phyloP scores from a whole-genome alignment of 2,797 vertebrate genomes.

The Natrix natrix region DNA sequence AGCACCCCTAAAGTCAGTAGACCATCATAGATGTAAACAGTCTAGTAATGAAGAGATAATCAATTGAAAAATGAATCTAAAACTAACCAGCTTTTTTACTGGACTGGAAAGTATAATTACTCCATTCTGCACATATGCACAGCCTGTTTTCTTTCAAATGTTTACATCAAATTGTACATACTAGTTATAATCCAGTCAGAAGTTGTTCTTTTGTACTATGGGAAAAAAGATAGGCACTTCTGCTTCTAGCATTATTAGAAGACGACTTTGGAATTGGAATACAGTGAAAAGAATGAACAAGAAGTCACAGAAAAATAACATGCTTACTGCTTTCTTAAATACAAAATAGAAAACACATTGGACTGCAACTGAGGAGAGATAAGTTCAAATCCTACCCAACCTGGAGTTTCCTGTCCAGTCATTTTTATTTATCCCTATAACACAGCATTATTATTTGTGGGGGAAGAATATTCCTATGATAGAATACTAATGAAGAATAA shows the following conservation, averaged over 20 bases:
- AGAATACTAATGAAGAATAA: neutral
- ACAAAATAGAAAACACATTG: neutral
- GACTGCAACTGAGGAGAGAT: neutral
- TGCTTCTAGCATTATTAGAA: neutral
- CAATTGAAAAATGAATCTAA: slow-evolving; percentile 8
- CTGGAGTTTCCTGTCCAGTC: neutral
- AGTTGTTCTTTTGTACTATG: neutral
- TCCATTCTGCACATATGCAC: neutral
- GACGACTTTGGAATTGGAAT: neutral
- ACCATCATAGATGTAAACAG: slow-evolving; percentile 20
- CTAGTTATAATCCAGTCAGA: neutral
- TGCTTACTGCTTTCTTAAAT: neutral
- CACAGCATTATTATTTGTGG: neutral
- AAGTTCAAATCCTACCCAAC: neutral
- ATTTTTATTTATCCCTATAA: neutral
- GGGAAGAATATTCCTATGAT: neutral
- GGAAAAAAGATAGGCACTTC: neutral
- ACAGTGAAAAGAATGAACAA: neutral
- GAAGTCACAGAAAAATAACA: neutral
- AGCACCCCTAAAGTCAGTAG: slow-evolving; percentile 9
- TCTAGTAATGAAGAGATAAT: slow-evolving; percentile 24
- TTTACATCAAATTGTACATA: rapidly evolving
- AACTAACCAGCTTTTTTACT: slow-evolving; percentile 11
- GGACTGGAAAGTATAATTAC: slow-evolving; percentile 10
- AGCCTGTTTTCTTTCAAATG: neutral